Conservation (phyloP, 2,113 vertebrate genomes). For the Baryphthengus martii region DNA sequence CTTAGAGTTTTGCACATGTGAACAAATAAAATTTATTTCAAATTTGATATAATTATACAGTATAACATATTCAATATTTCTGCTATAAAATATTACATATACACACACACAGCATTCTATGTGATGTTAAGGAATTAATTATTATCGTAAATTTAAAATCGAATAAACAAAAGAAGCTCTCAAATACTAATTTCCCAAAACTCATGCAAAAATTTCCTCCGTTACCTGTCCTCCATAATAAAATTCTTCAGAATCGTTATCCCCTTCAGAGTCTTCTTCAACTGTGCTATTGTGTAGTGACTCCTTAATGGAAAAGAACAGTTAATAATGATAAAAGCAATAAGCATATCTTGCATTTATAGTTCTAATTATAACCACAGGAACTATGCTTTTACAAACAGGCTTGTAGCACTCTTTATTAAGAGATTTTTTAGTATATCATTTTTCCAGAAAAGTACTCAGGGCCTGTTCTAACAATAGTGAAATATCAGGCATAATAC, state of each 20-base stretch:
- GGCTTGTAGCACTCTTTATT: background rate
- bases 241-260: slow-evolving; percentile 91
- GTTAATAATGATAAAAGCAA: background rate
- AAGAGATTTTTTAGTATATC: background rate
- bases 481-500: background rate
- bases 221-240: slow-evolving; percentile 90
- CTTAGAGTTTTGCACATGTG: background rate
- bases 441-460: background rate
- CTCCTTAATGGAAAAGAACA: slow-evolving; percentile 68
- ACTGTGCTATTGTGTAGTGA: slow-evolving; percentile 80
- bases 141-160: background rate
- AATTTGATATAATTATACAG: background rate
- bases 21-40: background rate
- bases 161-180: background rate
- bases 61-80: background rate
- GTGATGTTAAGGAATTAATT: background rate
- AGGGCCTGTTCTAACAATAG: background rate
- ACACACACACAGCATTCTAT: background rate
- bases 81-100: background rate
- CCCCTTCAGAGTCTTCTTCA: slow-evolving; percentile 91
- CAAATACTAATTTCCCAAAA: background rate
- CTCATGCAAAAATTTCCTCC: background rate
- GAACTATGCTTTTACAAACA: background rate
- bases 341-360: background rate
- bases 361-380: background rate